Evolutionary conservation across 2,113 vertebrate species (phyloP).

Genomic region (Cichladusa arquata): DNA sequence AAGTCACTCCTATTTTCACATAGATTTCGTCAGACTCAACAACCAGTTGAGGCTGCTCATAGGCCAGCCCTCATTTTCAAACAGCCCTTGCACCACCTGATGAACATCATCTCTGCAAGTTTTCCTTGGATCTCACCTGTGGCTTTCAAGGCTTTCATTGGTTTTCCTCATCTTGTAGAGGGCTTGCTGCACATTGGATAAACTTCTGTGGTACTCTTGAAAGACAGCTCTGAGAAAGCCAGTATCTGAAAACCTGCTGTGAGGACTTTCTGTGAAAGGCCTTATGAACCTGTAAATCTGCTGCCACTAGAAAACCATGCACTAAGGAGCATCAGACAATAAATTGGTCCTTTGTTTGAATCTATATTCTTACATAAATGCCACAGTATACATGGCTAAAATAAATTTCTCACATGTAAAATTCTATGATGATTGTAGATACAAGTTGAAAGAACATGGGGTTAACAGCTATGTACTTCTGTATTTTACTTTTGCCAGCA

Average conservation of each 20-base stretch:
- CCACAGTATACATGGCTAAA: not conserved
- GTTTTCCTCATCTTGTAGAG: not conserved
- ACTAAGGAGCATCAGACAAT: not conserved
- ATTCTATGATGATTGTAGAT: not conserved
- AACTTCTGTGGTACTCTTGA: not conserved
- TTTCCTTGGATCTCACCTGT: not conserved
- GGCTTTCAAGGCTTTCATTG: not conserved
- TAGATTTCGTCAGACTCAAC: not conserved
- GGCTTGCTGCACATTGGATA: not conserved
- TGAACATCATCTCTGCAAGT: too few species aligned
- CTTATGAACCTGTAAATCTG: not conserved
- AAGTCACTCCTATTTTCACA: not conserved
- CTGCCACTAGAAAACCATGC: not conserved
- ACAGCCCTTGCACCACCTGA: not conserved
- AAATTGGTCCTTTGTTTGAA: not conserved
- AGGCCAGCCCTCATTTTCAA: not conserved
- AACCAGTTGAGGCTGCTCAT: fast-evolving
- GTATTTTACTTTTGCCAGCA: conserved; percentile 71
- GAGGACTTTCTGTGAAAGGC: not conserved
- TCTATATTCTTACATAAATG: not conserved
- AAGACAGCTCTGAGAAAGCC: not conserved
- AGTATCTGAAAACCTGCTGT: not conserved
- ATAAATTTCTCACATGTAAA: not conserved
- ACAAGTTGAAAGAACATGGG: conserved; percentile 34
- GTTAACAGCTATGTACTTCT: conserved; percentile 38